Evolutionary conservation across 35 echinoderm and acorn worm genomes (phyloP), one percentile per base, ranked within the genome.

Genomic region (Eucidaris tribuloides): DNA sequence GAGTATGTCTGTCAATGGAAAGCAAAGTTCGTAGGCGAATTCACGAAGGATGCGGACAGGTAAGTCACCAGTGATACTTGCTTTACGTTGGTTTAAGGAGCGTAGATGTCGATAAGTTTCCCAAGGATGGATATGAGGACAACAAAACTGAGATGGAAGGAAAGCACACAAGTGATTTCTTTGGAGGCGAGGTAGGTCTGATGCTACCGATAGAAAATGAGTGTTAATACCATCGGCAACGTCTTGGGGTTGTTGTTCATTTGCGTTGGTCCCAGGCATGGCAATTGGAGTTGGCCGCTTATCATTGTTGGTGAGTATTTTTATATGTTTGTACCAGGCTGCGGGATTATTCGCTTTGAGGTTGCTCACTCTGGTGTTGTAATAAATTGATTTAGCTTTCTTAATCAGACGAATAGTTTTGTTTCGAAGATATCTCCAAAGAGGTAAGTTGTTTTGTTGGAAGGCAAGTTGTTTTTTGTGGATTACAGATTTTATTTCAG

Each of bases 1-100:
- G 23, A 87, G 50, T 19, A 87, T 87, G 66, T 87, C 72, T 52
- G 48, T 52, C 48, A 52, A n/a, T 52, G 48, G 48, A n/a, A 52
- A 52, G 48, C 48, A 52, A 52, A 52, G 9, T 52, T 52, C 48
- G n/a, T 52, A 52, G 9, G 48, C 48, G 48, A 52, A 52, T 52
- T 52, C 71, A 27, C 43, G 59, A 15, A 86, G 43, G 6, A 86
- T n/a, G 25, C 33, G 48, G 48, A n/a, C 9, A 52, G 48, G 48
- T 52, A 52, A 52, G 48, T 52, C 48, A 52, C 48, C 48, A 11
- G 48, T n/a, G 36, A 64, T 63, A 20, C 4, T 19, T 30, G 49
- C 70, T 49, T 86, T 84, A 20, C 15, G 46, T 19, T 50, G 46
- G 46, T 50, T 50, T 50, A 50, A 19, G 46, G 46, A 50, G 46